Evolutionary conservation across 2,113 vertebrate genomes (phyloP), one percentile per base, ranked within the genome.

Genomic region (Panurus biarmicus): DNA sequence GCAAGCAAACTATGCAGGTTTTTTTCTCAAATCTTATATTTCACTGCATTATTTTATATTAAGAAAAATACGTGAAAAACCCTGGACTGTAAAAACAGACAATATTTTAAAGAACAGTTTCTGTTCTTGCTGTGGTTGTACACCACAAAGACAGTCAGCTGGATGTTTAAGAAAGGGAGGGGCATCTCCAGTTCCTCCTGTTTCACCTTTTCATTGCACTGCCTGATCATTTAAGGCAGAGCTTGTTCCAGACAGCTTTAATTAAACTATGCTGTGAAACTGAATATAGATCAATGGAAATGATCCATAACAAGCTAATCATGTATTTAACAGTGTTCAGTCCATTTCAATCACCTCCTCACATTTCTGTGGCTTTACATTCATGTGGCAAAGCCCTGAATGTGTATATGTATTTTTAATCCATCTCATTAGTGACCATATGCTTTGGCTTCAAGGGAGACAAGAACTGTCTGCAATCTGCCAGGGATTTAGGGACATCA

Each of bases 341-440:
- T 98, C 97, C 95, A 83, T 90, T 97, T 98, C 97, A 97, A 96
- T 98, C 97, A 97, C 96, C 96, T 97, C 96, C 96, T 97, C 94
- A 80, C 93, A 89, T 97, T 97, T 97, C 96, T 96, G 95, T 92
- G 94, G 90, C 89, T 98, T 97, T 96, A 88, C 93, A 79, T 92
- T 96, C 94, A 82, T 85, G 87, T 97, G 96, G 89, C 96, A 97
- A 96, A 96, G 95, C 90, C 95, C 87, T 83, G 90, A 95, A 91
- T 96, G 96, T 95, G 84, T 97, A 45, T 90, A 93, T 95, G 93
- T 97, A 93, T 96, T 96, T 97, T 94, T 95, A 97, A 98, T 97
- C 97, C 97, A 93, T 97, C 97, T 97, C 97, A 98, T 98, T 98
- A 98, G 97, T 97, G 97, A 93, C 98, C 98, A 98, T 98, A 98